These are phyloP conservation scores for Drosophila histrio DNA, from an alignment of 2,888 invertebrate species.

Conservation along the genomic window DNA sequence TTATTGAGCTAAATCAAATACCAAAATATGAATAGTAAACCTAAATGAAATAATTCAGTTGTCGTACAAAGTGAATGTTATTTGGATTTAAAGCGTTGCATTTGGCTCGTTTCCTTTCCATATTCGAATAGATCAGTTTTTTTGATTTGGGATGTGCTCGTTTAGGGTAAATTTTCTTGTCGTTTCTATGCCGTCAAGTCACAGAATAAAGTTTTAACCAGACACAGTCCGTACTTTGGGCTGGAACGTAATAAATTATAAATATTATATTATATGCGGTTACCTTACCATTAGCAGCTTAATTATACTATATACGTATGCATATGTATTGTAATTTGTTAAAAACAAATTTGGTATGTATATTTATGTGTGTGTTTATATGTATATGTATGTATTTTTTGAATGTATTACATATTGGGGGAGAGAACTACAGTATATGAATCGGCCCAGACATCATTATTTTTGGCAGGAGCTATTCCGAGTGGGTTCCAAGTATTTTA, in stretches of 20 bases:
- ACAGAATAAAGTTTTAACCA: conserved; percentile 7
- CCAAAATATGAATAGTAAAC: neutral
- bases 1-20: neutral
- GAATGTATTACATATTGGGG: conserved; percentile 32
- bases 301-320: conserved; percentile 38
- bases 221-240: conserved; percentile 1
- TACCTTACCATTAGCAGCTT: conserved; percentile 62
- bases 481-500: conserved; percentile 19
- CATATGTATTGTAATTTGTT: conserved; percentile 49
- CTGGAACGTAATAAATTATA: conserved; percentile 35
- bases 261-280: conserved; percentile 42
- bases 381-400: conserved; percentile 45
- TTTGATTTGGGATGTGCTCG: neutral
- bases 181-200: conserved; percentile 20
- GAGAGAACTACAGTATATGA: conserved; percentile 13
- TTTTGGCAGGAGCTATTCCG: neutral
- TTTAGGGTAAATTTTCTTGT: conserved; percentile 27
- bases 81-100: too few relatives aligned
- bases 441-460: conserved; percentile 7
- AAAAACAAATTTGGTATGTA: conserved; percentile 47
- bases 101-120: too few relatives aligned
- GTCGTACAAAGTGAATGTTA: neutral
- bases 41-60: neutral
- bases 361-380: conserved; percentile 28
- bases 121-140: neutral